Evolutionary conservation across 2,113 vertebrate genomes (phyloP).

Genomic region (Psittacus erithacus): DNA sequence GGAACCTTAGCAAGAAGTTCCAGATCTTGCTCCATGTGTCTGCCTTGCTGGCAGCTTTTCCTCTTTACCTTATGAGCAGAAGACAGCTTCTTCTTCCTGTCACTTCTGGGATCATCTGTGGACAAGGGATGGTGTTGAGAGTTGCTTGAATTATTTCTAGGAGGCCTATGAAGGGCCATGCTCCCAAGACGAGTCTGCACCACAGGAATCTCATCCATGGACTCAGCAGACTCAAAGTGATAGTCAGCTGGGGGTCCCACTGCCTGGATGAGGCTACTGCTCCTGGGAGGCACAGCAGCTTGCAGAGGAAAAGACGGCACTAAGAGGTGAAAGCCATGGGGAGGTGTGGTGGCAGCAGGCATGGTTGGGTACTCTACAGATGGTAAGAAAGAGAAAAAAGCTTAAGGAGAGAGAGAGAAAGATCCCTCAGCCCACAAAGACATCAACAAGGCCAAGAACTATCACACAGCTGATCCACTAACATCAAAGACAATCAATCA

Average conservation of each 20-base stretch:
- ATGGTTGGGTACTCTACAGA: background rate
- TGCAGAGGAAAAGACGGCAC: constrained; percentile 75
- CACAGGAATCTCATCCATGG: constrained; percentile 91
- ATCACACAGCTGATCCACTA: background rate
- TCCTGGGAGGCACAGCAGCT: constrained; percentile 57
- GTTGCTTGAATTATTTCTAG: background rate
- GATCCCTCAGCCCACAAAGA: background rate
- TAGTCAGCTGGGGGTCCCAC: constrained; percentile 80
- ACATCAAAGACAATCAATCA: background rate
- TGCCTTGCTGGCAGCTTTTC: constrained; percentile 58
- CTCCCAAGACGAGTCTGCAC: constrained; percentile 85
- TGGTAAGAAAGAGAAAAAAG: background rate
- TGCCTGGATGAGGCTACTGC: constrained; percentile 57
- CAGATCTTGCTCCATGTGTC: constrained; percentile 33
- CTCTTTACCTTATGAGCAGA: constrained; percentile 73
- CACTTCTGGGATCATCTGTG: background rate
- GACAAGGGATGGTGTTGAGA: constrained; percentile 8
- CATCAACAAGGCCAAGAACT: background rate
- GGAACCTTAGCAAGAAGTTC: constrained; percentile 76
- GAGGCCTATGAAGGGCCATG: constrained; percentile 36
- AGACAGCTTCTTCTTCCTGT: constrained; percentile 33
- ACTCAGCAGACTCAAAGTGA: constrained; percentile 87
- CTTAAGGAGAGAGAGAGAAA: background rate
- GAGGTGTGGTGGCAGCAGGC: constrained; percentile 1
- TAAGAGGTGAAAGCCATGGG: constrained; percentile 68